Base-by-base conservation (phyloP, 2,113 vertebrate species). In the Crotophaga sulcirostris region DNA sequence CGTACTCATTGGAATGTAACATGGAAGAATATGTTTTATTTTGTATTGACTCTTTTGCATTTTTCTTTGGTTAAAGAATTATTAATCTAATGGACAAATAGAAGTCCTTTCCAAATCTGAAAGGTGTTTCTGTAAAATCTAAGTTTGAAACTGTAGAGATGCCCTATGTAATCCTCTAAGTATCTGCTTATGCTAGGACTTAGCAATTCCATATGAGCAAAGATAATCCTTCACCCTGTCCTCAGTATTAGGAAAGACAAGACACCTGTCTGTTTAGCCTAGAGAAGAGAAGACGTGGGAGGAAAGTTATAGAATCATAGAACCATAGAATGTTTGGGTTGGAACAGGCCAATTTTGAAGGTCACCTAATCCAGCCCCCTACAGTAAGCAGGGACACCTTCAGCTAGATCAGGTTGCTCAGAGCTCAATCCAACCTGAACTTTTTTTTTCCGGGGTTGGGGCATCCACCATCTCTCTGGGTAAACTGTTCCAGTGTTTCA, bases 81-180 rank as follows among this genome's bases (percentile, higher is more conserved):
- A 33, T 13, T 69, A 25, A 38, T 42, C 16, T 45, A 18, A 44
- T 44, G 3, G 42, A 52, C 12, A 28, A 4, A 1, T 58, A 16
- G 18, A 75, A 62, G 31, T 36, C 2, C 56, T 74, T 77, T 49
- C 20, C 31, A 58, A 44, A 76, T 4, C 10, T 54, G 40, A 60
- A 40, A 44, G 1, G 3, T 38, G 29, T 60, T 74, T 78, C 2
- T 23, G 11, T 79, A 63, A 62, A 67, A 26, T 79, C 26, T 17
- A n/a, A 21, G 24, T 28, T 0, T 75, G 15, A 70, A 54, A 14
- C 6, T 40, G 7, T 21, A 34, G 33, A 56, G 6, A 56, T n/a
- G 9, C 4, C 7, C 4, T 23, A 29, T 20, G 5, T 49, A 66
- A 58, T 70, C 42, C 0, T 1, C 21, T 21, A 52, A 21, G 3